Conservation (phyloP, 1,140 invertebrate genomes). For the Telenomus remus region DNA sequence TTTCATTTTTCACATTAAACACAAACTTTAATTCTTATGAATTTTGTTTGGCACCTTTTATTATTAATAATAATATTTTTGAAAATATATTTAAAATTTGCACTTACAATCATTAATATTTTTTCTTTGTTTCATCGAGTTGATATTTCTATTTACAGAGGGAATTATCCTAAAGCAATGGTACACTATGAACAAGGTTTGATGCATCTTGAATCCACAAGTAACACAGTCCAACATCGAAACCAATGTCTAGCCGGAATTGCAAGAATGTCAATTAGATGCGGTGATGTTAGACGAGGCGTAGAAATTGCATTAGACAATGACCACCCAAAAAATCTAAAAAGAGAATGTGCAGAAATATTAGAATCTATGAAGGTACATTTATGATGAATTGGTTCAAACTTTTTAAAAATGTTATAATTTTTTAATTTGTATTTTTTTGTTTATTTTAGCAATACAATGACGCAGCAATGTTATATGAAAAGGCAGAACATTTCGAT, state of each 20-base stretch:
- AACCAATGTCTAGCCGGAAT: slow-evolving; percentile 90
- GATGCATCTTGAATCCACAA: slow-evolving; percentile 65
- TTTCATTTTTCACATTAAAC: too few relatives aligned
- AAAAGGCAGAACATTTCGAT: slow-evolving; percentile 91
- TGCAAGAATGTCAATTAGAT: slow-evolving; percentile 91
- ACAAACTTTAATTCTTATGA: too few relatives aligned
- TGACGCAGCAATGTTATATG: slow-evolving; percentile 89
- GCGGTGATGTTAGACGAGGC: slow-evolving; percentile 92
- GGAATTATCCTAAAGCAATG: slow-evolving; percentile 86
- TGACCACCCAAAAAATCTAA: slow-evolving; percentile 78
- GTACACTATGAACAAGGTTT: slow-evolving; percentile 87
- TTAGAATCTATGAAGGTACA: slow-evolving; percentile 93
- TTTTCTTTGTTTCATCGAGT: slow-evolving; percentile 15
- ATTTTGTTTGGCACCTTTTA: too few relatives aligned
- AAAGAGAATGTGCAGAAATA: slow-evolving; percentile 95
- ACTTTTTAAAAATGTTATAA: not conserved
- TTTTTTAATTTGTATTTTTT: not conserved
- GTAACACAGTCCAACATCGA: slow-evolving; percentile 71
- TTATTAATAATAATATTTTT: too few relatives aligned
- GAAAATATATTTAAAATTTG: slow-evolving; percentile 4
- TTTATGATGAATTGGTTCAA: too few relatives aligned
- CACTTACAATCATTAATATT: too few relatives aligned
- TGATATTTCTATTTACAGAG: slow-evolving; percentile 69
- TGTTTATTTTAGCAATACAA: slow-evolving; percentile 76
- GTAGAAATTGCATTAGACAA: slow-evolving; percentile 87